Evolutionary conservation across 2,113 vertebrate species (phyloP).

Genomic region (Dicerorhinus sumatrensis): DNA sequence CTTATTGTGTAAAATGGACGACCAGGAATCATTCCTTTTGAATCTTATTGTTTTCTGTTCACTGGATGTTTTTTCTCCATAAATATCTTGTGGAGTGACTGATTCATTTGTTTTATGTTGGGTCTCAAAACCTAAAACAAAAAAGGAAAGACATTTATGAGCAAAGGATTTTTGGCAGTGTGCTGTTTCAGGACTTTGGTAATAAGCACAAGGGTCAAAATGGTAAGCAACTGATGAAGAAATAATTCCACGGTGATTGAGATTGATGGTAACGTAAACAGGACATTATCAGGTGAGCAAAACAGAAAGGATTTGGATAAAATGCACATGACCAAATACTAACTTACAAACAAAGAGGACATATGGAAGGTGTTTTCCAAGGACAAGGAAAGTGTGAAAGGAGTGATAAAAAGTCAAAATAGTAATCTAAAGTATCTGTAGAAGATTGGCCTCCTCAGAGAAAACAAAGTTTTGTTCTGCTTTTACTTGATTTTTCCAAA

Average conservation of each 20-base stretch:
- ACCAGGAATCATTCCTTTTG: slow-evolving; percentile 24
- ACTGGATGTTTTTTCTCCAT: slow-evolving; percentile 27
- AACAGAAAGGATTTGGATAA: background rate
- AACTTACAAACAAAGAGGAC: background rate
- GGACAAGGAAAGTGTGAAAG: background rate
- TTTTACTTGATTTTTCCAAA: slow-evolving; percentile 4
- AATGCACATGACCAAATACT: background rate
- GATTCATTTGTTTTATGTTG: slow-evolving; percentile 23
- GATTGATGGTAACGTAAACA: background rate
- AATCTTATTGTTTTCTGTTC: slow-evolving; percentile 31
- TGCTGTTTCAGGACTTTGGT: background rate
- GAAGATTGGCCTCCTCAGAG: background rate
- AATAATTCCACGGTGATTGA: background rate
- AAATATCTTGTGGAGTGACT: background rate
- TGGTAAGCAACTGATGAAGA: background rate
- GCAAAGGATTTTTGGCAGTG: background rate
- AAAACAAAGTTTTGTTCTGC: background rate
- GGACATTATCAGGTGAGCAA: background rate
- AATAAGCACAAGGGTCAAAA: background rate
- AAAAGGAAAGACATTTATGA: background rate
- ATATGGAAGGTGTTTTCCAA: background rate
- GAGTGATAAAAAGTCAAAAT: slow-evolving; percentile 41
- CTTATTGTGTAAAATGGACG: slow-evolving; percentile 40
- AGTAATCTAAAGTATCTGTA: background rate
- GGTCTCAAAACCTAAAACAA: slow-evolving; percentile 62